These are phyloP conservation scores for Babylonia areolata DNA, from an alignment of 1,140 invertebrate genomes.

Conservation along the genomic window DNA sequence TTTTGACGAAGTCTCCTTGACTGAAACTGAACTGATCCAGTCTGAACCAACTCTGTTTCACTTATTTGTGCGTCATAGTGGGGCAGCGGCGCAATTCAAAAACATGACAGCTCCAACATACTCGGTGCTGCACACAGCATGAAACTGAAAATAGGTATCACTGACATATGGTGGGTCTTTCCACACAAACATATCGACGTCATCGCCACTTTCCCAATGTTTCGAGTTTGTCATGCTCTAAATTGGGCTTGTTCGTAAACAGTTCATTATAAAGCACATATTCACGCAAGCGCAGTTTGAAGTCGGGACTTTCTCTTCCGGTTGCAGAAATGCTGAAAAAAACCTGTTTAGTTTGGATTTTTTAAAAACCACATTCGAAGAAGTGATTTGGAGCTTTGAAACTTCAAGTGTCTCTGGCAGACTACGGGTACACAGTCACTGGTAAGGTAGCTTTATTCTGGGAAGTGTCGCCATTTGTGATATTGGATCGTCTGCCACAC, in stretches of 20 bases:
- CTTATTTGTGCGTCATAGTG: too few relatives aligned
- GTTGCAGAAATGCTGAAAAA: conserved; percentile 23
- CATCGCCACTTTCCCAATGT: too few relatives aligned
- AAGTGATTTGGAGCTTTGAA: background rate
- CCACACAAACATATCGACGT: too few relatives aligned
- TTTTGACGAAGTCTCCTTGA: too few relatives aligned
- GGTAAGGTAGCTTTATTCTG: background rate
- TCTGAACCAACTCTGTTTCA: too few relatives aligned
- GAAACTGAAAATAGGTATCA: too few relatives aligned
- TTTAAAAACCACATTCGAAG: background rate
- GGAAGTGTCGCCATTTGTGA: background rate
- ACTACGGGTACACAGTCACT: background rate
- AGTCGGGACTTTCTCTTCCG: conserved; percentile 19
- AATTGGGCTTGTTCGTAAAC: conserved; percentile 11
- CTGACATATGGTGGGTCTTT: too few relatives aligned
- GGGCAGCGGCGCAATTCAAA: too few relatives aligned
- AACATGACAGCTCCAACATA: too few relatives aligned
- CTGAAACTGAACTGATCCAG: too few relatives aligned
- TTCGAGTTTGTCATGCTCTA: background rate
- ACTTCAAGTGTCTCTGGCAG: background rate
- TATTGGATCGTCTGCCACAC: background rate
- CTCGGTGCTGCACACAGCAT: too few relatives aligned
- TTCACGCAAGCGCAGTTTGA: conserved; percentile 25
- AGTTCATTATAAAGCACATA: conserved; percentile 31
- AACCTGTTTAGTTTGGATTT: conserved; percentile 10